phyloP scores from a whole-genome alignment of 2,113 vertebrate genomes.

The Fukomys damarensis region DNA sequence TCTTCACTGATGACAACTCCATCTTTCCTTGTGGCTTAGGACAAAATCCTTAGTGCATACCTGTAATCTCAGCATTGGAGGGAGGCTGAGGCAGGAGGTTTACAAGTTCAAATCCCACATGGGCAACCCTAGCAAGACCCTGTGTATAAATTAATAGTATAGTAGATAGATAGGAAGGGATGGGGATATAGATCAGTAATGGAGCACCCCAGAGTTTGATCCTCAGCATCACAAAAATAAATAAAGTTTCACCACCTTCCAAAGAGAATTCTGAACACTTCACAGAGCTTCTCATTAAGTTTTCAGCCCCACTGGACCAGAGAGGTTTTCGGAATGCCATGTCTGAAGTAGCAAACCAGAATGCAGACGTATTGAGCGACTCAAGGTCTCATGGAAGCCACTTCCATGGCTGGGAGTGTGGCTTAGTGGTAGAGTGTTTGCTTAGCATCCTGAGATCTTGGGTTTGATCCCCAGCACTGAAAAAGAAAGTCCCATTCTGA shows the following conservation, averaged over 20 bases:
- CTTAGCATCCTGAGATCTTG: not conserved
- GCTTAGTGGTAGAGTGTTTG: not conserved
- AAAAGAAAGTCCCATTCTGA: not conserved
- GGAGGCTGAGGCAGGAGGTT: not conserved
- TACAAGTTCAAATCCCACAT: not conserved
- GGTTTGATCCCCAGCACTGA: not conserved
- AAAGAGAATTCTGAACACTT: not conserved
- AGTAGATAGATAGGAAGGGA: not conserved
- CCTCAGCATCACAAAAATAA: not conserved
- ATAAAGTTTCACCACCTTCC: not conserved
- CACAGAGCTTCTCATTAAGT: not conserved
- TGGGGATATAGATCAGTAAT: not conserved
- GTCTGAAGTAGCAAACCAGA: not conserved
- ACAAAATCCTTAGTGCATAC: not conserved
- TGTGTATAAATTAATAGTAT: not conserved
- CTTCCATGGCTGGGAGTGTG: not conserved
- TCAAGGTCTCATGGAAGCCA: not conserved
- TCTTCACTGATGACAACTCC: not conserved
- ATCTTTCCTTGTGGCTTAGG: not conserved
- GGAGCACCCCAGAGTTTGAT: not conserved
- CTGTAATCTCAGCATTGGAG: not conserved
- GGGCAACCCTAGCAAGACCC: not conserved
- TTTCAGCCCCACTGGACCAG: not conserved
- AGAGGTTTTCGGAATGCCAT: not conserved
- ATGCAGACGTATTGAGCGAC: not conserved